Conservation (phyloP, 2,797 vertebrate genomes). For the Liparis tanakae region DNA sequence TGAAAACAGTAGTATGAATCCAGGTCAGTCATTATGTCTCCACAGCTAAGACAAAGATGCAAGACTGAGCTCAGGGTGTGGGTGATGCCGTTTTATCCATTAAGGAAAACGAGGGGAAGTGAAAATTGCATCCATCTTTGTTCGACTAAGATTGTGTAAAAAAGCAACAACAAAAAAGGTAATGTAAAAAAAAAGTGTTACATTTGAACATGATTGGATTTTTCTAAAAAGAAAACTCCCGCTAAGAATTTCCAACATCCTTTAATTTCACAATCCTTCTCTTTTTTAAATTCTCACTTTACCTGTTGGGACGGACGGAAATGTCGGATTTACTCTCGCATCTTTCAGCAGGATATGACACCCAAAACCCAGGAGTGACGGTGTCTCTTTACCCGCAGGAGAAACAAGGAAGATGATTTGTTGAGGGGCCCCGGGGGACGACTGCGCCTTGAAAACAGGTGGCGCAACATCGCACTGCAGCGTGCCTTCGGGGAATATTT, state of each 20-base stretch:
- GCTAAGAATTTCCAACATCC: slow-evolving; percentile 48
- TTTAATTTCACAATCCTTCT: slow-evolving; percentile 69
- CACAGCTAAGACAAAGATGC: slow-evolving; percentile 66
- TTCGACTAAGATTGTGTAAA: slow-evolving; percentile 24
- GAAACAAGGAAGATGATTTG: slow-evolving; percentile 82
- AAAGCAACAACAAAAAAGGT: slow-evolving; percentile 39
- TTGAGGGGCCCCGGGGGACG: slow-evolving; percentile 78
- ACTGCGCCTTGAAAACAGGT: slow-evolving; percentile 83
- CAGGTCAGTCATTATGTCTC: slow-evolving; percentile 80
- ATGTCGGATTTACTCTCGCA: slow-evolving; percentile 76
- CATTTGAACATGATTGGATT: slow-evolving; percentile 44
- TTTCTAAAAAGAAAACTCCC: slow-evolving; percentile 51
- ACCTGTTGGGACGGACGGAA: slow-evolving; percentile 76
- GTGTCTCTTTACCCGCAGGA: slow-evolving; percentile 81
- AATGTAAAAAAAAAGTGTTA: slow-evolving; percentile 27
- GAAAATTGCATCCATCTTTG: slow-evolving; percentile 24
- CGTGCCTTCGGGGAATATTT: slow-evolving; percentile 83
- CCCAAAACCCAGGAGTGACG: slow-evolving; percentile 82
- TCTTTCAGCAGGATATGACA: slow-evolving; percentile 82
- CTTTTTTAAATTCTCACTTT: slow-evolving; percentile 75
- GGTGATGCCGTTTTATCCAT: slow-evolving; percentile 48
- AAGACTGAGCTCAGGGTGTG: slow-evolving; percentile 55
- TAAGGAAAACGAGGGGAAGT: slow-evolving; percentile 34
- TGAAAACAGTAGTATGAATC: slow-evolving; percentile 81
- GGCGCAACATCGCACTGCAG: slow-evolving; percentile 77